Evolutionary conservation across 2,113 vertebrate genomes (phyloP), one percentile per base, ranked within the genome.

Genomic region (Zosterops lateralis): DNA sequence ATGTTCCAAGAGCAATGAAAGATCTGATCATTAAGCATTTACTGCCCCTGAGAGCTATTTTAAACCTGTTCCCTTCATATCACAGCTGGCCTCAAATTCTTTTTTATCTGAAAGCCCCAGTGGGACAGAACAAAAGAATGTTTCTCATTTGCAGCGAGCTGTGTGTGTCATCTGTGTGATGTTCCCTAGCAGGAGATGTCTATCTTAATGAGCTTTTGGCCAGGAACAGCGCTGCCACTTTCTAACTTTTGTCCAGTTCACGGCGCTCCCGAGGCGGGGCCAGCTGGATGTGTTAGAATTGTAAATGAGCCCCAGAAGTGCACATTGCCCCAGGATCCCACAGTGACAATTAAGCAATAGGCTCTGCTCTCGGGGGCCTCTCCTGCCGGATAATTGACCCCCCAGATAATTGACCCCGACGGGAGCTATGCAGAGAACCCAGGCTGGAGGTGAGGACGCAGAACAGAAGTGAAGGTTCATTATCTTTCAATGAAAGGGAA

Each of bases 1-100:
- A 94, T 89, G 75, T 96, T 92, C 67, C 47, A 92, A 91, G 68
- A 89, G 94, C 92, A 96, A 92, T 97, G 96, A 96, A 96, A 96
- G 92, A 96, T 95, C 91, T 90, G 82, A 97, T 97, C 95, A 97
- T 98, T 97, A 97, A 96, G 96, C 92, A 87, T 97, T 97, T 97
- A 95, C 86, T 87, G 94, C 94, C 75, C 70, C 57, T 75, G 77
- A 87, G 88, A 97, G 83, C 92, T 97, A 91, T 97, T 97, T 98
- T 96, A 97, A 97, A 95, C 70, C 96, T 97, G 62, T 79, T 96
- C 92, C 85, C 96, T 97, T 80, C 83, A 74, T 94, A 92, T 97
- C 93, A 95, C 90, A 96, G 92, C 95, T 97, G 94, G 90, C 74
- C 89, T 94, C 67, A 53, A 81, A 96, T 95, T 96, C 86, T 95